phyloP scores from a whole-genome alignment of 2,888 invertebrate species.

The Andrena haemorrhoa region DNA sequence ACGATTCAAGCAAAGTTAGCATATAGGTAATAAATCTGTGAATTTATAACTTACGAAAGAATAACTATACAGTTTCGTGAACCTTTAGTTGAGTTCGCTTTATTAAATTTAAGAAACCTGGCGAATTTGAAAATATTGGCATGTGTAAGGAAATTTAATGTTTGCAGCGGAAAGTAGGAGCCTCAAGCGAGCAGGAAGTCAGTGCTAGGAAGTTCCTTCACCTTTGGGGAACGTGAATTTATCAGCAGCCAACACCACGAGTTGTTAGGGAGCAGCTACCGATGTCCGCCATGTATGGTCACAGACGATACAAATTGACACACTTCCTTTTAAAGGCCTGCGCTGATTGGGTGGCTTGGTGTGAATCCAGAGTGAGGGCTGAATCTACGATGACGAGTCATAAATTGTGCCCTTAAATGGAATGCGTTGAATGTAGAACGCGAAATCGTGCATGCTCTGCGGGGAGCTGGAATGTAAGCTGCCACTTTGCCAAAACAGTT shows the following conservation, averaged over 20 bases:
- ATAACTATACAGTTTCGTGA: no score
- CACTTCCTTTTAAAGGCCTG: conserved; percentile 64
- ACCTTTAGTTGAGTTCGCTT: neutral
- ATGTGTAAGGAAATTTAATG: neutral
- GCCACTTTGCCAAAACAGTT: neutral
- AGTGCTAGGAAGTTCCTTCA: conserved; percentile 21
- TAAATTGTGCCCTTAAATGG: conserved; percentile 49
- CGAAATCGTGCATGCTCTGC: neutral
- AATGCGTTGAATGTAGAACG: conserved; percentile 8
- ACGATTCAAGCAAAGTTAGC: neutral
- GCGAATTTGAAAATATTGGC: neutral
- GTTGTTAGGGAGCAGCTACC: conserved; percentile 25
- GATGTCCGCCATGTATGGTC: conserved; percentile 60
- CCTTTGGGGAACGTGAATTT: conserved; percentile 39
- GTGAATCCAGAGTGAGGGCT: conserved; percentile 42
- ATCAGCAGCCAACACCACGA: neutral
- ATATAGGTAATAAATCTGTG: no score
- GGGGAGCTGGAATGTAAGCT: neutral
- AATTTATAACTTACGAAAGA: no score
- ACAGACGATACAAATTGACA: conserved; percentile 61
- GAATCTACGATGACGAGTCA: conserved; percentile 44
- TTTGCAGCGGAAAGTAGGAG: neutral
- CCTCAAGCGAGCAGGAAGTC: neutral
- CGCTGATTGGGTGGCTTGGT: conserved; percentile 49
- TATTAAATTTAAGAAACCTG: neutral